These are phyloP conservation scores for Aphis craccivora DNA, from an alignment of 1,140 invertebrate species.

Conservation along the genomic window DNA sequence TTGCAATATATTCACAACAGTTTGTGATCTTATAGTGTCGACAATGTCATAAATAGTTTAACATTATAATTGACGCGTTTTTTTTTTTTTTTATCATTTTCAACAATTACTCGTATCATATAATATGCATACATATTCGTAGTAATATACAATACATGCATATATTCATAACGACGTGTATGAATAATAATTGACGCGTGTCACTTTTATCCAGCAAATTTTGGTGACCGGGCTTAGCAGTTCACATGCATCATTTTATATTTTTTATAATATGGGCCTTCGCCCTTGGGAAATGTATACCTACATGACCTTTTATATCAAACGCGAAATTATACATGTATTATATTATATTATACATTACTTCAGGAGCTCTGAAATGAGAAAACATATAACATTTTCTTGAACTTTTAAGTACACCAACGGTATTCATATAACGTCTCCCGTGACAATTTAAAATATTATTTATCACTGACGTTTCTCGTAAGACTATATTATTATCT, in stretches of 20 bases:
- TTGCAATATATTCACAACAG: not conserved
- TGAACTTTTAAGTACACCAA: not conserved
- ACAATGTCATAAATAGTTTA: not conserved
- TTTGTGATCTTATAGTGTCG: not conserved
- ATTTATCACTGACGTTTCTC: not conserved
- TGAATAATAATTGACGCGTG: not conserved
- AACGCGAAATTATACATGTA: not conserved
- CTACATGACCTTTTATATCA: slow-evolving; percentile 6
- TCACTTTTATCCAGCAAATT: not conserved
- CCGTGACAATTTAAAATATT: not conserved
- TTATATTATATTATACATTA: not conserved
- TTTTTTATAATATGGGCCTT: not conserved
- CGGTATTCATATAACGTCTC: not conserved
- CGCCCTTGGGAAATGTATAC: not conserved
- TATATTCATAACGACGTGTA: not conserved
- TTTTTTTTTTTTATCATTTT: not conserved
- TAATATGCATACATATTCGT: no score
- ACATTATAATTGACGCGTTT: not conserved
- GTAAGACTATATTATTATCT: not conserved
- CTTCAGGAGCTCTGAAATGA: not conserved
- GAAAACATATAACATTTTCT: not conserved
- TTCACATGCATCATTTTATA: not conserved
- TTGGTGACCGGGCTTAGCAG: not conserved
- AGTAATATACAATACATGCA: no score
- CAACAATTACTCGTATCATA: not conserved